Conservation (phyloP, 1,140 invertebrate genomes). For the Monochamus saltuarius region DNA sequence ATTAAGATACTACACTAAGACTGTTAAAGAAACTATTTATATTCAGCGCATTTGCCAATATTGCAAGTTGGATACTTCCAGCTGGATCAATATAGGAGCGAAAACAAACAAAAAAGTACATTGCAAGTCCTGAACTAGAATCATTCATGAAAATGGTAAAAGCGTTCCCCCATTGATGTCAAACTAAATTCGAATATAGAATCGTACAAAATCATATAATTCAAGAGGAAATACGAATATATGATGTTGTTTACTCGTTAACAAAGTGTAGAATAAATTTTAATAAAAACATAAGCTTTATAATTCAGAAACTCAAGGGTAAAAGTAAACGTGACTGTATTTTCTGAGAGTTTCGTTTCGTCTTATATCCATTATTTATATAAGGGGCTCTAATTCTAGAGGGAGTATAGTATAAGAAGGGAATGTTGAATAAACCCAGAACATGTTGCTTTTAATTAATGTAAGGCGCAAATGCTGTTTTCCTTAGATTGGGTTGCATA, state of each 20-base stretch:
- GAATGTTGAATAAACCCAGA: constrained; percentile 5
- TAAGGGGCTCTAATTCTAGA: constrained; percentile 7
- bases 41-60: constrained; percentile 4
- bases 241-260: too few relatives aligned
- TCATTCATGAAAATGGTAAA: constrained; percentile 32
- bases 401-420: constrained; percentile 10
- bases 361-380: constrained; percentile 21
- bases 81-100: constrained; percentile 9
- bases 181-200: constrained; percentile 21
- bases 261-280: constrained; percentile 11
- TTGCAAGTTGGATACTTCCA: not conserved
- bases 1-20: too few relatives aligned
- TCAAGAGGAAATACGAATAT: not conserved
- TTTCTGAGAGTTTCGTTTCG: constrained; percentile 9
- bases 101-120: constrained; percentile 18
- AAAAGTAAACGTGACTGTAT: constrained; percentile 20
- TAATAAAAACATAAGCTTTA: constrained; percentile 17
- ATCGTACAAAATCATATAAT: constrained; percentile 3
- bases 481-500: too few relatives aligned
- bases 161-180: constrained; percentile 30
- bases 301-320: constrained; percentile 11
- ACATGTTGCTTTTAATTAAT: not conserved
- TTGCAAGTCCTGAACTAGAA: constrained; percentile 8
- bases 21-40: not conserved
- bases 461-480: too few relatives aligned